Evolutionary conservation across 2,113 vertebrate genomes (phyloP), one percentile per base, ranked within the genome.

Genomic region (Sylvilagus bachmani): DNA sequence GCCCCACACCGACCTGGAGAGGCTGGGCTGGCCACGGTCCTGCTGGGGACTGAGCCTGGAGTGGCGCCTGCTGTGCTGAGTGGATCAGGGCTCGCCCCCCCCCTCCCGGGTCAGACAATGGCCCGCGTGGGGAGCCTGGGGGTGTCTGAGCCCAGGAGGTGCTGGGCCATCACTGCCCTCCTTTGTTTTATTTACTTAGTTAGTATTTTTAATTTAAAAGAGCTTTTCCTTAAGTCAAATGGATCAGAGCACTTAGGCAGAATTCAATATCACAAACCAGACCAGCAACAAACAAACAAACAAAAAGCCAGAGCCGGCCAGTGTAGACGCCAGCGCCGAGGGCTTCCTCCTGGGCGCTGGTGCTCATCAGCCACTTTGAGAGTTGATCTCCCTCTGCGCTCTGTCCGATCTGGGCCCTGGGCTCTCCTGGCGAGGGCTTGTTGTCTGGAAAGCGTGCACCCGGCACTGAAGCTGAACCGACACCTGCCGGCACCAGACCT

Each of bases 301-400:
- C 6, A 44, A 44, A 44, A 44, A 44, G 44, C 44, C 1, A 6
- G 44, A 44, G 44, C 7, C 44, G 7, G 6, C 44, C 44, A 44
- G 44, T 44, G 44, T 7, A 44, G 44, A 44, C 7, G 44, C 44
- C 44, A 44, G 44, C 44, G 44, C 44, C 44, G 44, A 44, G 44
- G 44, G 44, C 44, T 44, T 44, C 44, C 44, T 44, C 44, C 44
- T 44, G 44, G 44, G 44, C 44, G 29, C 2, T 9, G 13, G 33
- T 61, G 22, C 19, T 21, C 4, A 13, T 64, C 11, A 12, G 85
- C 27, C 24, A 0, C 24, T 64, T 75, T 38, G 38, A 10, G 19
- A n/a, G 62, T 14, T 1, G 17, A 29, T 10, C 17, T 53, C 14
- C 24, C 0, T 0, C 66, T 61, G 66, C 11, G 0, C 6, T 62